phyloP scores from a whole-genome alignment of 2,888 invertebrate genomes.

The Dendrolimus houi region DNA sequence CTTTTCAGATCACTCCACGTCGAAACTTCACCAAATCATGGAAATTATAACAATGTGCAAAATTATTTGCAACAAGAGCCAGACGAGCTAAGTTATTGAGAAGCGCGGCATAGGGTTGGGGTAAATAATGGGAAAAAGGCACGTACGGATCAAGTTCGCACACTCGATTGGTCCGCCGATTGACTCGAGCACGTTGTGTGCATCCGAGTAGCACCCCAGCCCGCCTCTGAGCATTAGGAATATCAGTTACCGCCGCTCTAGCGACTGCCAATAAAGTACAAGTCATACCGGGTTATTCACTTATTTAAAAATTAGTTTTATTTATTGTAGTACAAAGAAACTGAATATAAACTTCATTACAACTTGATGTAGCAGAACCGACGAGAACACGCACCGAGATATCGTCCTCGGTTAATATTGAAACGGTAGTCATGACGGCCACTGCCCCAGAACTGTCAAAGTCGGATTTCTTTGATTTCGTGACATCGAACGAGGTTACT shows the following conservation, averaged over 20 bases:
- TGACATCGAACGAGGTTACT: slow-evolving; percentile 86
- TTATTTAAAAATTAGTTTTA: slow-evolving; percentile 66
- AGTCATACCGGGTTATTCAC: slow-evolving; percentile 69
- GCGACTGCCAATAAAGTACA: slow-evolving; percentile 75
- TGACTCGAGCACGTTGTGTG: slow-evolving; percentile 43
- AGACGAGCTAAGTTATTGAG: slow-evolving; percentile 41
- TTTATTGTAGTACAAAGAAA: slow-evolving; percentile 68
- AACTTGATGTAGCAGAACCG: slow-evolving; percentile 46
- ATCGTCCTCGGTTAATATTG: slow-evolving; percentile 58
- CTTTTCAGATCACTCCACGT: slow-evolving; percentile 40
- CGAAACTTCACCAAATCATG: slow-evolving; percentile 31
- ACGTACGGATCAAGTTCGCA: slow-evolving; percentile 70
- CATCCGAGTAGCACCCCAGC: slow-evolving; percentile 54
- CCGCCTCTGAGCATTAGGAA: slow-evolving; percentile 32
- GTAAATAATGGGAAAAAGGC: slow-evolving; percentile 74
- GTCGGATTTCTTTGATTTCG: slow-evolving; percentile 93
- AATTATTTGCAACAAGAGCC: slow-evolving; percentile 24
- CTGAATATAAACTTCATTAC: slow-evolving; percentile 25
- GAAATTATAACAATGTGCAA: slow-evolving; percentile 25
- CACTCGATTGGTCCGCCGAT: slow-evolving; percentile 71
- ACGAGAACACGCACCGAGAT: slow-evolving; percentile 39
- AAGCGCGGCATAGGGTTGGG: slow-evolving; percentile 44
- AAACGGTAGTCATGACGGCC: slow-evolving; percentile 90
- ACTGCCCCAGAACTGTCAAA: slow-evolving; percentile 90
- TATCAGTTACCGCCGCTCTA: slow-evolving; percentile 73